phyloP scores from a whole-genome alignment of 2,888 invertebrate genomes.

The Leptura quadrifasciata region DNA sequence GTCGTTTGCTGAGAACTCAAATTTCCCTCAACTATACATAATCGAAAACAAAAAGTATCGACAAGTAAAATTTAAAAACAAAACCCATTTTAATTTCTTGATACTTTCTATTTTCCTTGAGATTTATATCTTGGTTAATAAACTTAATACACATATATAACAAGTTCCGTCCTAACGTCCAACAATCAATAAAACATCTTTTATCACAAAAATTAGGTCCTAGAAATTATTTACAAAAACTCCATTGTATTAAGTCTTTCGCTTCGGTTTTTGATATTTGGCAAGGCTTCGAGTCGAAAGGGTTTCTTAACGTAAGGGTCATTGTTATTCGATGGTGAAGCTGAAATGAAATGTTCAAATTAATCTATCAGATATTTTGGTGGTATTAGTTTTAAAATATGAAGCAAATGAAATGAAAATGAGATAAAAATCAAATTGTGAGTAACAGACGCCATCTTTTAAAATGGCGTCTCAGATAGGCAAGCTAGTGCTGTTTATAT shows the following conservation, averaged over 20 bases:
- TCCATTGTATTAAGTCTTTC: slow-evolving; percentile 65
- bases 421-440: background rate
- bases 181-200: slow-evolving; percentile 45
- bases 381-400: too few relatives aligned
- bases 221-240: slow-evolving; percentile 57
- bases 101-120: background rate
- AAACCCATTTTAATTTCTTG: background rate
- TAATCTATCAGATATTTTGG: too few relatives aligned
- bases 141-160: background rate
- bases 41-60: background rate
- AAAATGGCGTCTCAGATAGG: too few relatives aligned
- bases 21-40: too few relatives aligned
- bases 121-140: background rate
- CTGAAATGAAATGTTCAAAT: slow-evolving; percentile 45
- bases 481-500: too few relatives aligned
- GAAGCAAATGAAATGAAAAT: too few relatives aligned
- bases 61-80: background rate
- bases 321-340: slow-evolving; percentile 55
- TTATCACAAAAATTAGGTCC: slow-evolving; percentile 26
- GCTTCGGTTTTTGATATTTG: slow-evolving; percentile 66
- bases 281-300: slow-evolving; percentile 70
- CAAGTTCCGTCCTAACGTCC: background rate
- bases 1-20: too few relatives aligned
- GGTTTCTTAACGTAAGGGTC: slow-evolving; percentile 65
- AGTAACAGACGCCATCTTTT: too few relatives aligned